phyloP scores from a whole-genome alignment of 2,797 vertebrate genomes.

The Argyrosomus regius region DNA sequence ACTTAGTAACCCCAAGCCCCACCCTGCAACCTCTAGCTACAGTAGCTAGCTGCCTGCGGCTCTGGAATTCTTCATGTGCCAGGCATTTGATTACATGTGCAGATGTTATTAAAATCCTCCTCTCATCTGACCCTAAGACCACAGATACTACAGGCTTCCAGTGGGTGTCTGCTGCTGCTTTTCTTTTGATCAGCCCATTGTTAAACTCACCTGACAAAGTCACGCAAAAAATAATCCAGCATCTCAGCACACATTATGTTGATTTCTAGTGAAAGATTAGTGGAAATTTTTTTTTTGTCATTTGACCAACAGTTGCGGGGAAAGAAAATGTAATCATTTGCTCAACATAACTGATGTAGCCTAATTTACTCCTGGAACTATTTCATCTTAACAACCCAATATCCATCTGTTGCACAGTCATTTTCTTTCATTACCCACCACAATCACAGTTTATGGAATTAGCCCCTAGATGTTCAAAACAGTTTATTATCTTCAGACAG shows the following conservation, averaged over 20 bases:
- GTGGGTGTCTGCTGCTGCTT: slow-evolving; percentile 40
- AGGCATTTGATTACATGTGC: slow-evolving; percentile 78
- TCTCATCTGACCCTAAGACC: slow-evolving; percentile 61
- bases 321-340: background rate
- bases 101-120: slow-evolving; percentile 78
- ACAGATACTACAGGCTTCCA: slow-evolving; percentile 52
- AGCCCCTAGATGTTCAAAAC: slow-evolving; percentile 1
- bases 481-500: background rate
- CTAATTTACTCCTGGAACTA: background rate
- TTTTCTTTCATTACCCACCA: slow-evolving; percentile 1
- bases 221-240: background rate
- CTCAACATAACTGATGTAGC: background rate
- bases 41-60: slow-evolving; percentile 49
- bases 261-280: background rate
- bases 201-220: slow-evolving; percentile 26
- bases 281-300: background rate
- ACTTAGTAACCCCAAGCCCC: slow-evolving; percentile 64
- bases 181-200: slow-evolving; percentile 19
- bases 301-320: background rate
- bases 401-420: background rate
- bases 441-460: background rate
- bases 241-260: background rate
- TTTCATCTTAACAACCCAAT: slow-evolving; percentile 14
- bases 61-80: slow-evolving; percentile 65
- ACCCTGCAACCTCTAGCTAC: slow-evolving; percentile 52